phyloP scores from a whole-genome alignment of 2,888 invertebrate species.

The Apodemia duryi region DNA sequence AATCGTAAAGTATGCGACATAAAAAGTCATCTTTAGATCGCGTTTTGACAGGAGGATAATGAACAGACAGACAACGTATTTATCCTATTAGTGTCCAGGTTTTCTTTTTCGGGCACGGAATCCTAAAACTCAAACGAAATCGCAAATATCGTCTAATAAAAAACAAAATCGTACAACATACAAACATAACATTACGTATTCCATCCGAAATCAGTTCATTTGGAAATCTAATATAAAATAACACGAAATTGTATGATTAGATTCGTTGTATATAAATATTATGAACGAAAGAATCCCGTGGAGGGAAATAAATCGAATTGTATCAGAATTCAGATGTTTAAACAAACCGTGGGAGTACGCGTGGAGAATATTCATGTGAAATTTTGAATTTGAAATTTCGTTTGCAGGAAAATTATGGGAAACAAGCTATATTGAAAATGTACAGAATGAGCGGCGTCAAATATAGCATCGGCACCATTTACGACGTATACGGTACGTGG shows the following conservation, averaged over 20 bases:
- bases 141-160: too few species aligned
- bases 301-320: conserved; percentile 27
- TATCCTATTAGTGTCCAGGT: too few species aligned
- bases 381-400: conserved; percentile 19
- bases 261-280: conserved; percentile 10
- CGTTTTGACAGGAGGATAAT: too few species aligned
- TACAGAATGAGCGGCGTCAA: conserved; percentile 42
- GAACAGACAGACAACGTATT: too few species aligned
- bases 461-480: conserved; percentile 54
- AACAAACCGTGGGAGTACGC: conserved; percentile 30
- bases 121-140: too few species aligned
- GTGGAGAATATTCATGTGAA: conserved; percentile 33
- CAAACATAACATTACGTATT: not conserved
- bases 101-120: too few species aligned
- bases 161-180: not conserved
- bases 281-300: conserved; percentile 16
- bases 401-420: conserved; percentile 61
- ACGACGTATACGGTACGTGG: conserved; percentile 42
- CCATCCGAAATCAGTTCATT: conserved; percentile 15
- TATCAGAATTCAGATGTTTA: conserved; percentile 27
- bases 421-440: conserved; percentile 57
- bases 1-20: too few species aligned
- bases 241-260: conserved; percentile 9
- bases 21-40: too few species aligned
- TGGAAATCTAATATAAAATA: conserved; percentile 14